Percentiles rank a stretch among this genome's conserved stretches.
Conservation (phyloP, 2,797 vertebrate genomes). For the Catostomus latipinnis region DNA sequence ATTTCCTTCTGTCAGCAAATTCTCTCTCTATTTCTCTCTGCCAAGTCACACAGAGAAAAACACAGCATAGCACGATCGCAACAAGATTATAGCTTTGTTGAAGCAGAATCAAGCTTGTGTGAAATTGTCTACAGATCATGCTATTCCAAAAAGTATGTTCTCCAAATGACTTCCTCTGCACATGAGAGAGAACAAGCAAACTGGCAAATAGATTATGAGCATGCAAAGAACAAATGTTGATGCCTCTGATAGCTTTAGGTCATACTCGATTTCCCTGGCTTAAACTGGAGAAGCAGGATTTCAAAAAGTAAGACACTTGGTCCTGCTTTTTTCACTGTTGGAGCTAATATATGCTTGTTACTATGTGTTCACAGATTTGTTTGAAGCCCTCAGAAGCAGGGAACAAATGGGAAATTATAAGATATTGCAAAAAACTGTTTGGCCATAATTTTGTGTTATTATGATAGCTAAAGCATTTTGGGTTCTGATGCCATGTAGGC, state of each 20-base stretch:
- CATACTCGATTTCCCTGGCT: neutral
- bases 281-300: slow-evolving; percentile 4
- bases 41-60: slow-evolving; percentile 32
- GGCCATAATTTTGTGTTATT: neutral
- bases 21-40: slow-evolving; percentile 14
- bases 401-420: slow-evolving; percentile 12
- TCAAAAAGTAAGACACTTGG: neutral
- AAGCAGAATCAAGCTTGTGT: slow-evolving; percentile 49
- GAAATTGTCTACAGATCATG: slow-evolving; percentile 50
- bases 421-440: neutral
- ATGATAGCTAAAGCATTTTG: neutral
- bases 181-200: slow-evolving; percentile 23
- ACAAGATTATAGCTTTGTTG: slow-evolving; percentile 50
- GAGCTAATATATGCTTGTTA: neutral
- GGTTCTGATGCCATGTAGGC: no score
- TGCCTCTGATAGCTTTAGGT: slow-evolving; percentile 19
- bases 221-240: slow-evolving; percentile 35
- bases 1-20: slow-evolving; percentile 51
- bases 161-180: slow-evolving; percentile 21
- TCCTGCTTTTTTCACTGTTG: neutral
- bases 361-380: neutral
- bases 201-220: slow-evolving; percentile 30
- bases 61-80: slow-evolving; percentile 35
- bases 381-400: neutral
- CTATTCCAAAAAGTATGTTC: slow-evolving; percentile 47